Evolutionary conservation across 2,113 vertebrate genomes (phyloP).

Genomic region (Pterocles gutturalis): DNA sequence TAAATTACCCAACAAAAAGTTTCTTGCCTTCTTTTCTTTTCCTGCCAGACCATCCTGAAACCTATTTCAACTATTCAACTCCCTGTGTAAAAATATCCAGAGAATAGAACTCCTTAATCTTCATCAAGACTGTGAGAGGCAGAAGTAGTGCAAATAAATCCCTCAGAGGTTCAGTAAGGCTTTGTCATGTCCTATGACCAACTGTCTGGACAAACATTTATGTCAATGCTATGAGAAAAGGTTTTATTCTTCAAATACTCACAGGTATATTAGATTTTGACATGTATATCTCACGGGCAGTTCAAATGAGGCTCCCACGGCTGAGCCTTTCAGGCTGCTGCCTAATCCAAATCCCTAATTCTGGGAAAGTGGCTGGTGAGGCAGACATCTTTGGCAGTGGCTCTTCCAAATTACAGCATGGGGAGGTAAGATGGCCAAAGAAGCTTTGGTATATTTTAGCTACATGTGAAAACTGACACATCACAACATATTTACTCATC

Average conservation of each 20-base stretch:
- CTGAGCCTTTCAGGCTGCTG: neutral
- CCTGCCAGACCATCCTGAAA: neutral
- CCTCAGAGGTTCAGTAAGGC: neutral
- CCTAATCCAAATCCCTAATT: neutral
- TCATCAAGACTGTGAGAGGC: neutral
- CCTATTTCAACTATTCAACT: neutral
- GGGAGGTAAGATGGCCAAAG: neutral
- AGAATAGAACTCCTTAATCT: neutral
- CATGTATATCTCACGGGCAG: rapidly evolving
- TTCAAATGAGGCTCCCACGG: neutral
- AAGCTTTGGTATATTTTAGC: neutral
- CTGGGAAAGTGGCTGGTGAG: neutral
- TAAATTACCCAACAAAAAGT: neutral
- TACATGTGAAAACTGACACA: neutral
- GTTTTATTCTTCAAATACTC: neutral
- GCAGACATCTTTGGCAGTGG: neutral
- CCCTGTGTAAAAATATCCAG: neutral
- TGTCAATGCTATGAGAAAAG: neutral
- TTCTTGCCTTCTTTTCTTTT: neutral
- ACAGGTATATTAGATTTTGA: neutral
- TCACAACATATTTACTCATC: neutral
- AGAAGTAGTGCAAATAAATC: neutral
- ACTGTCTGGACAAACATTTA: neutral
- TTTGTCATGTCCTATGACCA: neutral
- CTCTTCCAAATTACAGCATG: neutral